Evolutionary conservation across 2,888 invertebrate genomes (phyloP).

Genomic region (Drosophila crucigera): DNA sequence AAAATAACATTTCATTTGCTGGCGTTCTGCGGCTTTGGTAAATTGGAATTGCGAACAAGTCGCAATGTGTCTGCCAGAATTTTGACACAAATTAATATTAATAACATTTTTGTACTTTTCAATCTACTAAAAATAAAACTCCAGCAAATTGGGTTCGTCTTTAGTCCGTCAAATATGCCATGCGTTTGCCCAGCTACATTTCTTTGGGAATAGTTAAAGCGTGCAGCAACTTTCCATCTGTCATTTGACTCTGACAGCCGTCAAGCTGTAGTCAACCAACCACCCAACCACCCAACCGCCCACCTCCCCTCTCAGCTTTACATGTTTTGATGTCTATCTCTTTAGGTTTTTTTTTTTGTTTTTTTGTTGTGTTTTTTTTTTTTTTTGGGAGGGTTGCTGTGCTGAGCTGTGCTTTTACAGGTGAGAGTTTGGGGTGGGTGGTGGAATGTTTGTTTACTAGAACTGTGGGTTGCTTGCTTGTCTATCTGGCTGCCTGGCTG

Average conservation of each 20-base stretch:
- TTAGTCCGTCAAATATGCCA: neutral
- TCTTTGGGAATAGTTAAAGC: conserved; percentile 11
- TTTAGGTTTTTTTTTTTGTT: conserved; percentile 7
- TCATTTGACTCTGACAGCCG: conserved; percentile 62
- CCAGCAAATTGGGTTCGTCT: neutral
- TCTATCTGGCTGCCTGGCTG: conserved; percentile 42
- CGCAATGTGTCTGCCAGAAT: too few relatives aligned
- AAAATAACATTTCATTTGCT: neutral
- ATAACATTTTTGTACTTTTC: neutral
- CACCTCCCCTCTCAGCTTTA: conserved; percentile 9
- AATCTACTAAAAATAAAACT: neutral
- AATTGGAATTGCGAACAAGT: neutral
- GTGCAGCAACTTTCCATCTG: conserved; percentile 43
- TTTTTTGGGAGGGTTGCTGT: conserved; percentile 55
- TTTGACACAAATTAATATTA: neutral
- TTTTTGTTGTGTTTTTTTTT: neutral
- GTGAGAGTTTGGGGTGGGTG: conserved; percentile 35
- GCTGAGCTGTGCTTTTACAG: conserved; percentile 71
- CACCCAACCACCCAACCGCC: neutral
- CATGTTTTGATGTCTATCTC: conserved; percentile 53
- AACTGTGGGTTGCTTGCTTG: conserved; percentile 38
- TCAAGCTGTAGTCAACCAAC: conserved; percentile 36
- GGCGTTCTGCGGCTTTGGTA: too few relatives aligned
- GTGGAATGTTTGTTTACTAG: conserved; percentile 54
- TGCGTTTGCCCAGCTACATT: neutral